A percentile compares a stretch with the other conserved stretches of the same genome.
phyloP scores from a whole-genome alignment of 2,797 vertebrate species.

The Leptatherina wallacei region DNA sequence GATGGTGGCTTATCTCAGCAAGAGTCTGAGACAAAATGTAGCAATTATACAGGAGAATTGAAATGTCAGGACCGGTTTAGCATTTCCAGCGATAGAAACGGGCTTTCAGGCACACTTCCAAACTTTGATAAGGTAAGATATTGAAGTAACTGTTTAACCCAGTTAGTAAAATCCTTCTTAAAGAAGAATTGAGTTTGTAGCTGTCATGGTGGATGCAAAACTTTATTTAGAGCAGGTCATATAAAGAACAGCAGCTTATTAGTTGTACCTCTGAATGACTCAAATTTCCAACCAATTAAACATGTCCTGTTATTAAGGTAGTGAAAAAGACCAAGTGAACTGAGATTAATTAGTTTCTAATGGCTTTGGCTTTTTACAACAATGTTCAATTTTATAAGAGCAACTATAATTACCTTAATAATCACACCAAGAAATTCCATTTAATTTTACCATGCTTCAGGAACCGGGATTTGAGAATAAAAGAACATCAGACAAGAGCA shows the following conservation, averaged over 20 bases:
- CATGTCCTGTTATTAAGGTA: conserved; percentile 31
- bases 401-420: conserved; percentile 70
- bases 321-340: conserved; percentile 38
- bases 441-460: conserved; percentile 60
- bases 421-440: conserved; percentile 53
- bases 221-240: conserved; percentile 5
- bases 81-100: conserved; percentile 62
- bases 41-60: conserved; percentile 72
- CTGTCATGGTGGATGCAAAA: neutral
- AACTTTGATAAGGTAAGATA: conserved; percentile 40
- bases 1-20: conserved; percentile 62
- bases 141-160: neutral
- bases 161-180: conserved; percentile 14
- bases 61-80: conserved; percentile 72
- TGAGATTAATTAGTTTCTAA: conserved; percentile 67
- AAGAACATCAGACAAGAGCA: conserved; percentile 46
- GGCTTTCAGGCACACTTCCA: conserved; percentile 54
- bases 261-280: conserved; percentile 22
- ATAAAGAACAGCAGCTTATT: conserved; percentile 6
- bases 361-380: conserved; percentile 64
- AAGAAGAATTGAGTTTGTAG: neutral
- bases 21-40: conserved; percentile 58
- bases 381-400: conserved; percentile 62
- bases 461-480: conserved; percentile 46
- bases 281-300: conserved; percentile 52